These are phyloP conservation scores for Lepilemur ruficaudatus DNA, from an alignment of 2,797 vertebrate genomes.

Conservation along the genomic window DNA sequence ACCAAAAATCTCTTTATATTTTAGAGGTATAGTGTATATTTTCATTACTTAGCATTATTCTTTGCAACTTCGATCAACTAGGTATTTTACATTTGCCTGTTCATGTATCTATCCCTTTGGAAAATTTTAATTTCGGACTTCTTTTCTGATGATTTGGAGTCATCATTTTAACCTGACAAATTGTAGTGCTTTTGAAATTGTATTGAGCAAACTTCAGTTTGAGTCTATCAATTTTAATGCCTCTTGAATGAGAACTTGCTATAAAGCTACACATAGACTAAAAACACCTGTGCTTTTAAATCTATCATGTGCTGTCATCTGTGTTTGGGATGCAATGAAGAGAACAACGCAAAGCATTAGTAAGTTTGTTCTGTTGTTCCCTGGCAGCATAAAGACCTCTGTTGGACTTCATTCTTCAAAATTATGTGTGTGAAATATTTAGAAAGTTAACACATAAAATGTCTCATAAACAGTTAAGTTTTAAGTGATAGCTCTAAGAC, in stretches of 20 bases:
- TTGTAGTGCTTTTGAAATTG: background rate
- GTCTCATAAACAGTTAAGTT: background rate
- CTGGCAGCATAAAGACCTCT: background rate
- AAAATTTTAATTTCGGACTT: conserved; percentile 2
- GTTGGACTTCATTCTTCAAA: background rate
- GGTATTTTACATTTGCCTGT: background rate
- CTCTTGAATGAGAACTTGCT: conserved; percentile 17
- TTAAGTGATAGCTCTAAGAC: background rate
- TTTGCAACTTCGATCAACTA: background rate
- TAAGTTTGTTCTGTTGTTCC: background rate
- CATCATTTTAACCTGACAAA: conserved; percentile 18
- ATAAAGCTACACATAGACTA: background rate
- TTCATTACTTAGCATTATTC: background rate
- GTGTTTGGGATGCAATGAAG: background rate
- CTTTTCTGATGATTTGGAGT: background rate
- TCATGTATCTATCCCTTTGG: background rate
- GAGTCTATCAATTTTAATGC: background rate
- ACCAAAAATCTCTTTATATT: background rate
- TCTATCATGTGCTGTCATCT: background rate
- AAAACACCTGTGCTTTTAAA: background rate
- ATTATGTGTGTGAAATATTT: conserved; percentile 17
- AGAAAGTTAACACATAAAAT: background rate
- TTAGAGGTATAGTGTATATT: background rate
- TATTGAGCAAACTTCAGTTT: background rate
- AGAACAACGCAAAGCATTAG: background rate